Base-by-base conservation (phyloP, 1,140 invertebrate genomes). In the Andricus grossulariae region DNA sequence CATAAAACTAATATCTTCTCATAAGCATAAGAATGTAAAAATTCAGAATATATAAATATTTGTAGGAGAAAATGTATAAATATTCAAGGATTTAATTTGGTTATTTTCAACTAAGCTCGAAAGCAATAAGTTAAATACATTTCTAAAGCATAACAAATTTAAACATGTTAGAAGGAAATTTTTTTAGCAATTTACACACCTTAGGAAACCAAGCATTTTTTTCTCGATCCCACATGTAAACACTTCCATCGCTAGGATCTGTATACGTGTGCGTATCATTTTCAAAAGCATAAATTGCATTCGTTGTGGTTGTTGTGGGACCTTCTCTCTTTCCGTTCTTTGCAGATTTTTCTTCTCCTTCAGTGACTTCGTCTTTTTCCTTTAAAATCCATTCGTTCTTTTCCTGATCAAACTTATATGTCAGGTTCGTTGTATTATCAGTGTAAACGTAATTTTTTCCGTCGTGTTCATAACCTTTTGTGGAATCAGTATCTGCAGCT, bases 131-230 rank as follows among this genome's bases (percentile, higher is more conserved):
- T 45, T 45, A 10, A 11, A 45, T 45, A 11, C 6, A 45, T 11
- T 45, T 45, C 39, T 45, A 11, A 45, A 11, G 7, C 10, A 45
- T 18, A 49, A 32, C 15, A 52, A 76, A 71, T 49, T 54, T 45
- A 13, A 73, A n/a, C 21, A 72, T 71, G 45, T 75, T 73, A 18
- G 45, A 19, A 77, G 25, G 21, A 25, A 70, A 19, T 71, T 51
- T 50, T 10, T 4, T 15, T 76, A 11, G 77, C 73, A 73, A 71
- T 78, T 76, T 54, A 76, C 72, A 82, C 50, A 94, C 95, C 94
- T 98, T 98, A 21, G 98, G 98, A 93, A 99, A 97, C 97, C 98
- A 99, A 8, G 97, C 98, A 84, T 94, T 95, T 89, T 97, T 98
- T 50, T 94, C 93, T 71, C 92, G 92, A 92, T 99, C 97, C 97